Evolutionary conservation across 2,888 invertebrate genomes (phyloP).

Genomic region (Euplexia lucipara): DNA sequence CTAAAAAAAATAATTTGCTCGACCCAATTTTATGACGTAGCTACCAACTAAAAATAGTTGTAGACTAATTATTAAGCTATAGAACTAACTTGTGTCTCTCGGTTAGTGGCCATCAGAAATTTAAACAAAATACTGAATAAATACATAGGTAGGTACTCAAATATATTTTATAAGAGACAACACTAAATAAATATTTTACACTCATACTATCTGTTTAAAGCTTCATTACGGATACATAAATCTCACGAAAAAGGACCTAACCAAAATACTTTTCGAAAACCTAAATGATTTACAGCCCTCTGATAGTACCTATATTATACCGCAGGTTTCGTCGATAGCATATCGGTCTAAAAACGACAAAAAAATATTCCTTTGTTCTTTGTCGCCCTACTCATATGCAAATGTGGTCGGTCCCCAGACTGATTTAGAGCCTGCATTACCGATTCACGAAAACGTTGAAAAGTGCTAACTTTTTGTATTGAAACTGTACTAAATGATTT

Average conservation of each 20-base stretch:
- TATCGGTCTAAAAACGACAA: constrained; percentile 76
- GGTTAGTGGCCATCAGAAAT: no score
- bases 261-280: constrained; percentile 60
- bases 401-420: constrained; percentile 78
- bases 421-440: constrained; percentile 86
- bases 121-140: no score
- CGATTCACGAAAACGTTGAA: constrained; percentile 81
- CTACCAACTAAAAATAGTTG: no score
- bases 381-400: constrained; percentile 88
- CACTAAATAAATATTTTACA: constrained; percentile 19
- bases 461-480: constrained; percentile 72
- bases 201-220: constrained; percentile 43
- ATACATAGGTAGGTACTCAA: no score
- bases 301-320: constrained; percentile 76
- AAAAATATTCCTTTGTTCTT: constrained; percentile 85
- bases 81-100: no score
- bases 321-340: constrained; percentile 82
- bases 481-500: constrained; percentile 60
- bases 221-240: constrained; percentile 61
- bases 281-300: constrained; percentile 80
- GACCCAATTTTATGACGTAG: no score
- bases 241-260: constrained; percentile 65
- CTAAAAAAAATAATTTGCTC: no score
- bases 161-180: background rate
- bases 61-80: no score